These are phyloP conservation scores for Osmerus mordax DNA, from an alignment of 2,113 vertebrate genomes.

Conservation along the genomic window DNA sequence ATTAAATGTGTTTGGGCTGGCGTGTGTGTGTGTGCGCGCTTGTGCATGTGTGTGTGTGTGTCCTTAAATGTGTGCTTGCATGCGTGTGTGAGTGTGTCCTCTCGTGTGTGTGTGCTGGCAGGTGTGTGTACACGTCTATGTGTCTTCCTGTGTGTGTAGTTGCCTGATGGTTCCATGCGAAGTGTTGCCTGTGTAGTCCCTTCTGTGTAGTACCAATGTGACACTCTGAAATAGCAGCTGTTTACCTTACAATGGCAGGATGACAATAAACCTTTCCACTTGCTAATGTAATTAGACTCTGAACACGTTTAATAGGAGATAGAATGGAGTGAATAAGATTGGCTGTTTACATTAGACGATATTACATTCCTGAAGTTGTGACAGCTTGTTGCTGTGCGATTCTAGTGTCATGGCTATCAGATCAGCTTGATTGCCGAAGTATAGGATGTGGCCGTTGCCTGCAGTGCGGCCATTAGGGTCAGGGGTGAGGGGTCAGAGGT, in stretches of 20 bases:
- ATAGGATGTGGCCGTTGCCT: background rate
- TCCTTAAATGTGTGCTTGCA: background rate
- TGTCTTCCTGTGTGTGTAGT: too few relatives aligned
- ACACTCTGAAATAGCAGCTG: conserved; percentile 4
- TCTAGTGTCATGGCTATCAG: background rate
- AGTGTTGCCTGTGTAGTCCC: background rate
- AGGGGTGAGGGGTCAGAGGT: conserved; percentile 18
- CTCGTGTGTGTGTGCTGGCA: too few relatives aligned
- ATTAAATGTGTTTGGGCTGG: background rate
- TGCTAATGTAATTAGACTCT: too few relatives aligned
- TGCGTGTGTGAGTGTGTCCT: background rate
- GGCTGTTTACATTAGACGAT: conserved; percentile 1
- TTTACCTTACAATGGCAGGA: conserved; percentile 12
- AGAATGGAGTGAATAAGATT: too few relatives aligned
- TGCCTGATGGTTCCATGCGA: too few relatives aligned
- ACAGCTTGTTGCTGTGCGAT: background rate
- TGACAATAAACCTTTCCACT: conserved; percentile 14
- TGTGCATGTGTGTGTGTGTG: background rate
- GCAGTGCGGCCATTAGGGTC: background rate
- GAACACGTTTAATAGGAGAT: background rate
- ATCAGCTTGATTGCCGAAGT: background rate
- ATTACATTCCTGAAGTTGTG: conserved; percentile 13
- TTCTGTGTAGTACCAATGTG: conserved; percentile 25
- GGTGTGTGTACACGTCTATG: too few relatives aligned
- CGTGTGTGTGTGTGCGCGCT: background rate